Conservation (phyloP, 2,888 invertebrate genomes). For the Rhingia campestris region DNA sequence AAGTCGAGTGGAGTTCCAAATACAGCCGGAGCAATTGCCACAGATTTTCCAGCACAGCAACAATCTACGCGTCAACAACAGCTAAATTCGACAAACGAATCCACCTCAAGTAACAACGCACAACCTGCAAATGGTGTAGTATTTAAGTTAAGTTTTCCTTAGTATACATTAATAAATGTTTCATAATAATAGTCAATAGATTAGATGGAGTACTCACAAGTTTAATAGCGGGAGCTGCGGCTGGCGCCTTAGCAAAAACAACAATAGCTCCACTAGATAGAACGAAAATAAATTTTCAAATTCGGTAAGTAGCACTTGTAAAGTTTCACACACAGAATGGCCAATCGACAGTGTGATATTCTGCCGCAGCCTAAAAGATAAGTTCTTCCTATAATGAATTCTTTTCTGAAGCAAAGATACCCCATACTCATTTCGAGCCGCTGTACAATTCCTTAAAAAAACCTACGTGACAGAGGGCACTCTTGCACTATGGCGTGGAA, state of each 20-base stretch:
- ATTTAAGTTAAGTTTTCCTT: neutral
- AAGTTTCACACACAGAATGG: constrained; percentile 41
- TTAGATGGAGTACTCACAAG: constrained; percentile 89
- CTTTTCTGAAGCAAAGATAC: constrained; percentile 84
- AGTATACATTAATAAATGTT: too few relatives aligned
- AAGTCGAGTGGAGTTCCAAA: constrained; percentile 76
- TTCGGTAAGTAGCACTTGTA: constrained; percentile 84
- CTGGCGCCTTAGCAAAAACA: constrained; percentile 97
- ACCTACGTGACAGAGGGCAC: constrained; percentile 91
- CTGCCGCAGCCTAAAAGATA: constrained; percentile 4
- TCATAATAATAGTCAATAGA: constrained; percentile 80
- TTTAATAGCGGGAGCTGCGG: constrained; percentile 94
- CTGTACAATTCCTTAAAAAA: constrained; percentile 86
- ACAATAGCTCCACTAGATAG: constrained; percentile 98
- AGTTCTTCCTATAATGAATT: constrained; percentile 63
- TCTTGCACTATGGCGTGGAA: constrained; percentile 96
- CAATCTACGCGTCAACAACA: neutral
- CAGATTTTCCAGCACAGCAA: constrained; percentile 26
- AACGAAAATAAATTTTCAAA: constrained; percentile 99
- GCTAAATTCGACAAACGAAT: constrained; percentile 8
- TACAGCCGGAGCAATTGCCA: constrained; percentile 41
- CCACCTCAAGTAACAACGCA: constrained; percentile 1
- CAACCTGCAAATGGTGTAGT: constrained; percentile 21
- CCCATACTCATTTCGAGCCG: constrained; percentile 89
- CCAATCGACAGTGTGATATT: neutral